phyloP scores from a whole-genome alignment of 2,797 vertebrate species.

The Vespertilio murinus region DNA sequence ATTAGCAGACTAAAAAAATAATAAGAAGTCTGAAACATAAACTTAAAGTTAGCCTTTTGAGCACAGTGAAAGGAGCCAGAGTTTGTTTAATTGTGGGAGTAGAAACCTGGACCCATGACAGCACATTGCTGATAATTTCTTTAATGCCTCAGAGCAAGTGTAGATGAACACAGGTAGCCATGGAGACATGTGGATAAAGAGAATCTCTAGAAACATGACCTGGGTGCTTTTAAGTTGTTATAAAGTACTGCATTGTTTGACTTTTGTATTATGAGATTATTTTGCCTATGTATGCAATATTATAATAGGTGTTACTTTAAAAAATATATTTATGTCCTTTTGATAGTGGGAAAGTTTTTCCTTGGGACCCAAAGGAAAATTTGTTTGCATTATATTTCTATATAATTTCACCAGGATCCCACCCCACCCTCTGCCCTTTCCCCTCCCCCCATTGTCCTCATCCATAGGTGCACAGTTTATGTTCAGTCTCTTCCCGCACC shows the following conservation, averaged over 20 bases:
- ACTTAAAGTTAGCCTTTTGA: slow-evolving; percentile 52
- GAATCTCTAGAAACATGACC: neutral
- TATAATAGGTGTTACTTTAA: neutral
- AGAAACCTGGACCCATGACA: neutral
- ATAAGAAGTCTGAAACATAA: slow-evolving; percentile 24
- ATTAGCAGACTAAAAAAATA: slow-evolving; percentile 41
- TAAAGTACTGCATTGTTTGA: neutral
- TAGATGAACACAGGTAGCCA: neutral
- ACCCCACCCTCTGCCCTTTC: no score
- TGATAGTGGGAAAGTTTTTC: neutral
- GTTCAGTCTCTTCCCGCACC: no score
- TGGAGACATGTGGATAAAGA: neutral
- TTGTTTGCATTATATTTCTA: neutral
- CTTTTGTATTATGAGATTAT: neutral
- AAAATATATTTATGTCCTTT: neutral
- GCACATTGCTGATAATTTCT: neutral
- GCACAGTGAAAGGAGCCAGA: neutral
- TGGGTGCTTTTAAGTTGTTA: neutral
- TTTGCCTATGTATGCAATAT: neutral
- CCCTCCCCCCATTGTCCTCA: no score
- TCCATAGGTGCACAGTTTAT: no score
- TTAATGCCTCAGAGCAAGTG: neutral
- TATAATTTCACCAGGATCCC: no score
- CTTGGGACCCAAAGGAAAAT: neutral
- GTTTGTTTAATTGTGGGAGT: neutral